Conservation (phyloP, 2,888 invertebrate species). For the Schizaphis graminum region DNA sequence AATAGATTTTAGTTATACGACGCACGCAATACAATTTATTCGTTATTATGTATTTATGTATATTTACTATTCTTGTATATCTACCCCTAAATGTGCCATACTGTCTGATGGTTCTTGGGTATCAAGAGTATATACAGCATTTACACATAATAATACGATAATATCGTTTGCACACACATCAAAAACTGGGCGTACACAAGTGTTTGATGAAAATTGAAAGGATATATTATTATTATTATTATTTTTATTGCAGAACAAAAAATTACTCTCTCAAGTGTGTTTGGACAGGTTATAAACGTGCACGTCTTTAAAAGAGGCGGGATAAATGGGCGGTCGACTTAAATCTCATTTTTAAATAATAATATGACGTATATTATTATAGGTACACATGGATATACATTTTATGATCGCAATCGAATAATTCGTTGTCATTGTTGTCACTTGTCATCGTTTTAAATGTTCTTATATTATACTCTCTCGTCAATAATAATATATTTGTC, state of each 20-base stretch:
- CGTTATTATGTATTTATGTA: neutral
- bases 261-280: conserved; percentile 4
- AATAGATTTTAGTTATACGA: neutral
- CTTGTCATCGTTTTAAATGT: conserved; percentile 2
- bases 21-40: neutral
- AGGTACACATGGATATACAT: neutral
- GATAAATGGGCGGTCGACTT: conserved; percentile 25
- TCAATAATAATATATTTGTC: conserved; percentile 15
- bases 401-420: conserved; percentile 20
- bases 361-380: conserved; percentile 5
- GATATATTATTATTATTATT: conserved; percentile 6
- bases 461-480: neutral
- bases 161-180: conserved; percentile 11
- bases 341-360: conserved; percentile 9
- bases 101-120: neutral
- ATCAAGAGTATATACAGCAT: neutral
- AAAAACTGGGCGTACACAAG: neutral
- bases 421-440: neutral
- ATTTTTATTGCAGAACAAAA: neutral
- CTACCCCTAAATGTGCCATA: neutral
- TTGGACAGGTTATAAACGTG: conserved; percentile 22
- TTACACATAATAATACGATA: conserved; percentile 5
- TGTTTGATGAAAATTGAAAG: conserved; percentile 31
- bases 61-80: neutral
- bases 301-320: conserved; percentile 23